Evolutionary conservation across 1,140 invertebrate genomes (phyloP), one percentile per base, ranked within the genome.

Genomic region (Ladona fulva): DNA sequence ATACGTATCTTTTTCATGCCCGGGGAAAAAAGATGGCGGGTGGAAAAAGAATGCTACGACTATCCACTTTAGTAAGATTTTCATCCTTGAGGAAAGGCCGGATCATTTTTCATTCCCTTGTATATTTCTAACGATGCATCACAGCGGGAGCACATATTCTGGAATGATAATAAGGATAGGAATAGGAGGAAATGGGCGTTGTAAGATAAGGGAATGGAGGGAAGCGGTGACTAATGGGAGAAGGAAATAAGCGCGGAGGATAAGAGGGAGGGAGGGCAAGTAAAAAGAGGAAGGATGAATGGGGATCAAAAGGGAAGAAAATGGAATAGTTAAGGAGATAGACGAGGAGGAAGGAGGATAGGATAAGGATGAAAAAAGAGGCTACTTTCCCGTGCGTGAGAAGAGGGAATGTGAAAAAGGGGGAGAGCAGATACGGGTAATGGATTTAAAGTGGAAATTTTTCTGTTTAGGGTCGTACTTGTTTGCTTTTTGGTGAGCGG

Each of bases 361-460:
- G 29, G 29, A 37, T 37, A 37, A 37, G 29, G 29, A 37, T 37
- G 29, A 37, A 37, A 37, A 37, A 37, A 37, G 8, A 8, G 29
- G 29, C 29, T 37, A 37, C 29, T 37, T 37, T 8, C 29, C 29
- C 8, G 8, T 8, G 29, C 29, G 1, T 1, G 29, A 8, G 29
- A 8, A 37, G 29, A 37, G 29, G 29, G n/a, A n/a, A n/a, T n/a
- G 44, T 52, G 44, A 52, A 19, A 52, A 52, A 52, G 44, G 19
- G 44, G 14, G 52, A 66, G 52, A 66, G 29, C 8, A 37, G 52
- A 66, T 66, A 66, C n/a, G 52, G 52, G 16, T 66, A 66, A 66
- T 66, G 52, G 52, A 66, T 66, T 66, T 66, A 66, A 66, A 66
- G 52, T 66, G 52, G 52, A 66, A 66, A 66, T 66, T 66, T 66